phyloP scores from a whole-genome alignment of 2,888 invertebrate genomes.

The Ischnura elegans region DNA sequence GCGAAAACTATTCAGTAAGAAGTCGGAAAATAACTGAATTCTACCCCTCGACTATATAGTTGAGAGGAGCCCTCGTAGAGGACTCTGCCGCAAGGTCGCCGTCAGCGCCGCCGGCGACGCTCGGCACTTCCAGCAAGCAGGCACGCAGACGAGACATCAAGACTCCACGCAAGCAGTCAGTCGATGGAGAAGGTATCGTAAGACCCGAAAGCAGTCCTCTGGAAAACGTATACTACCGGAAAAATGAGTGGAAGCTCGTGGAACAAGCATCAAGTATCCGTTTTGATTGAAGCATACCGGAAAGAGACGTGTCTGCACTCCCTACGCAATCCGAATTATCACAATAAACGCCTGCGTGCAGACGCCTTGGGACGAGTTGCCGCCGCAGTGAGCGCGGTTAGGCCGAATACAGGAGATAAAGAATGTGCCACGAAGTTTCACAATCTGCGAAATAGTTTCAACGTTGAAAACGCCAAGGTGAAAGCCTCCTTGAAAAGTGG shows the following conservation, averaged over 20 bases:
- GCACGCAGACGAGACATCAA: no score
- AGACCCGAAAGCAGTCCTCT: no score
- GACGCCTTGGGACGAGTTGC: not conserved
- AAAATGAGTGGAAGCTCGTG: not conserved
- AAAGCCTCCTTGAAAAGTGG: not conserved
- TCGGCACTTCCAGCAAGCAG: no score
- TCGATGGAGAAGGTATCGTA: no score
- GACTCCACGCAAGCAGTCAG: no score
- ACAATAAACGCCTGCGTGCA: not conserved
- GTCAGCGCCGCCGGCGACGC: no score
- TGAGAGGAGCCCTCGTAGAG: no score
- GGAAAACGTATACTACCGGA: no score
- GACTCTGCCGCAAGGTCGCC: no score
- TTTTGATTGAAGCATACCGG: not conserved
- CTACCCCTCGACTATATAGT: no score
- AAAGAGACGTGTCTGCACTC: not conserved
- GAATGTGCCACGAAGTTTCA: not conserved
- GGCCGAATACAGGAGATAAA: not conserved
- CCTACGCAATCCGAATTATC: not conserved
- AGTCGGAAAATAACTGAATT: no score
- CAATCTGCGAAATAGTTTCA: not conserved
- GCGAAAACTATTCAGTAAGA: no score
- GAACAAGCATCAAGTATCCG: not conserved
- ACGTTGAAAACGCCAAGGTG: not conserved
- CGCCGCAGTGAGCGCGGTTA: not conserved